phyloP scores from a whole-genome alignment of 2,888 invertebrate genomes.

The Sepioteuthis lessoniana region DNA sequence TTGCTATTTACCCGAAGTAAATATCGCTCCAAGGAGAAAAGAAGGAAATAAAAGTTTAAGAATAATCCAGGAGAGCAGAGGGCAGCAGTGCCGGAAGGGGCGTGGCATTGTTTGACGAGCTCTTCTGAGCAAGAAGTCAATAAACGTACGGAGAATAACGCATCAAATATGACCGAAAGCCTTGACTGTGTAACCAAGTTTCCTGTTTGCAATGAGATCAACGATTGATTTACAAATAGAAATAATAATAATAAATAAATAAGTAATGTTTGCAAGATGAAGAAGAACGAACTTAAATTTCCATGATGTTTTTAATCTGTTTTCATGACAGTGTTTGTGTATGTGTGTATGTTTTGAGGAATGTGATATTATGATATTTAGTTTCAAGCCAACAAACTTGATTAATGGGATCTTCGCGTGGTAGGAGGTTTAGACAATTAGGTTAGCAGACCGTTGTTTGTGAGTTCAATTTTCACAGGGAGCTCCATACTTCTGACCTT shows the following conservation, averaged over 20 bases:
- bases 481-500: too few relatives aligned
- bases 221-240: neutral
- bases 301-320: neutral
- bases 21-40: neutral
- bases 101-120: neutral
- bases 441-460: too few relatives aligned
- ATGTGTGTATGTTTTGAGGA: neutral
- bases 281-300: too few relatives aligned
- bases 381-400: neutral
- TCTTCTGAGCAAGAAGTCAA: conserved; percentile 6
- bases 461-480: too few relatives aligned
- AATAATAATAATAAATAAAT: neutral
- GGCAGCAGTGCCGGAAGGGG: neutral
- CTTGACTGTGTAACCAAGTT: neutral
- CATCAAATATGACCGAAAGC: neutral
- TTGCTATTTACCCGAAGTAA: conserved; percentile 6
- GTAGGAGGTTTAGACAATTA: too few relatives aligned
- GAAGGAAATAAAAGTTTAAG: neutral
- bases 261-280: neutral
- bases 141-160: conserved; percentile 1
- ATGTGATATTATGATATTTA: neutral
- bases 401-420: too few relatives aligned
- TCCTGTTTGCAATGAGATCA: neutral
- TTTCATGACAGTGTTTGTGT: neutral
- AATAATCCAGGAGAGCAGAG: neutral